Evolutionary conservation across 2,113 vertebrate genomes (phyloP).

Genomic region (Nothobranchius kuhntae): DNA sequence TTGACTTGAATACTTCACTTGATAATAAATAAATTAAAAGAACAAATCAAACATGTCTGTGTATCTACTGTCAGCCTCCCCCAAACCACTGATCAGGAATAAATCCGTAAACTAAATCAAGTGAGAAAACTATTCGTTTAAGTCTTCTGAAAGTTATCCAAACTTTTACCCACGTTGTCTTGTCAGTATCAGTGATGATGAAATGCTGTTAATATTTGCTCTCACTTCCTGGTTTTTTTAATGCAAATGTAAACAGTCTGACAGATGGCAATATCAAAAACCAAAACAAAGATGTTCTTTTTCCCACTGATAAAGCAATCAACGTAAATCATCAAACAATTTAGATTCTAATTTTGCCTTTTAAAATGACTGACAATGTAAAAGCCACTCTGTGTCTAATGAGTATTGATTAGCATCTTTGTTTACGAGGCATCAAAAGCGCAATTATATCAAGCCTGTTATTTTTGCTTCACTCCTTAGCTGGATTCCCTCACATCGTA

Average conservation of each 20-base stretch:
- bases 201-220: conserved; percentile 53
- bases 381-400: conserved; percentile 8
- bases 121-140: not conserved
- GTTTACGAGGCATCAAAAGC: not conserved
- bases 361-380: conserved; percentile 3
- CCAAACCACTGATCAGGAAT: not conserved
- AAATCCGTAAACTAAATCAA: not conserved
- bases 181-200: conserved; percentile 10
- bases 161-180: conserved; percentile 31
- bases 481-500: conserved; percentile 1
- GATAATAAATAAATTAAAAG: too few species aligned
- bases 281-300: not conserved
- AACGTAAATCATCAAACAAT: conserved; percentile 4
- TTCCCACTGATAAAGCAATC: conserved; percentile 1
- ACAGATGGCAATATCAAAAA: conserved; percentile 48
- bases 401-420: conserved; percentile 26
- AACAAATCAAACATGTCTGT: too few species aligned
- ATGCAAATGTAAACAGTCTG: conserved; percentile 24
- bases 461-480: conserved; percentile 8
- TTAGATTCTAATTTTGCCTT: conserved; percentile 4
- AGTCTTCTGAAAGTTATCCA: conserved; percentile 14
- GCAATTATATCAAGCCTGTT: not conserved
- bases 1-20: too few species aligned
- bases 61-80: too few species aligned
- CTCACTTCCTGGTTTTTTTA: conserved; percentile 13